A percentile compares a stretch with the other conserved stretches of the same genome.
Evolutionary conservation across 1,140 invertebrate genomes (phyloP).

Genomic region (Condylostylus longicornis): DNA sequence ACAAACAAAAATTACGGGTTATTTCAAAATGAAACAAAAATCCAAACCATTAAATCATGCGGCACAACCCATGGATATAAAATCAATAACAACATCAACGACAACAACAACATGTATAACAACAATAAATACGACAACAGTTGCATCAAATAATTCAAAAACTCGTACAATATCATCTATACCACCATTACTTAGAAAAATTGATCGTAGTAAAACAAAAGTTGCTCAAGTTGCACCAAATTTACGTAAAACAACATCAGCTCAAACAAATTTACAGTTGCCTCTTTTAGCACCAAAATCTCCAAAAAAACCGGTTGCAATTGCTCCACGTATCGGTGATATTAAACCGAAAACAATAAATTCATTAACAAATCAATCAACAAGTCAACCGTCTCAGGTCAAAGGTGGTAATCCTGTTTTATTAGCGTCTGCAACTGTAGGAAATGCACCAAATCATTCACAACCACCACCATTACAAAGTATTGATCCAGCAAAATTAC

Average conservation of each 20-base stretch:
- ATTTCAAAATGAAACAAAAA: constrained; percentile 53
- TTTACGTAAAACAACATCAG: constrained; percentile 20
- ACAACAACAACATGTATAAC: constrained; percentile 1
- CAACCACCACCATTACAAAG: constrained; percentile 6
- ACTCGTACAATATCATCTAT: constrained; percentile 15
- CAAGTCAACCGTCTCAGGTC: not conserved
- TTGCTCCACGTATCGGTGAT: constrained; percentile 27
- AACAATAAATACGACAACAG: not conserved
- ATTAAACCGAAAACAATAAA: constrained; percentile 13
- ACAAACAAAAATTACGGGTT: constrained; percentile 56
- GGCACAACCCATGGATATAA: not conserved
- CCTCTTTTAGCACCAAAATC: constrained; percentile 17
- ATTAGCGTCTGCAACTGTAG: constrained; percentile 1
- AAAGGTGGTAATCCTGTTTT: not conserved
- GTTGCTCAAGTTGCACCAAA: constrained; percentile 31
- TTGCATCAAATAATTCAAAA: constrained; percentile 6
- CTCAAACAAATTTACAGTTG: not conserved
- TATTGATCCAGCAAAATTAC: constrained; percentile 8
- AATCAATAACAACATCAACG: constrained; percentile 4
- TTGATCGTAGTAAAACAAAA: constrained; percentile 29
- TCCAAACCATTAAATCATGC: not conserved
- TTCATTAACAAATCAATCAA: constrained; percentile 18
- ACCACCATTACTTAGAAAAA: constrained; percentile 22
- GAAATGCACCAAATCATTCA: constrained; percentile 5
- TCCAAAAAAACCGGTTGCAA: constrained; percentile 30